Base-by-base conservation (phyloP, 2,113 vertebrate species). In the Tursiops truncatus region DNA sequence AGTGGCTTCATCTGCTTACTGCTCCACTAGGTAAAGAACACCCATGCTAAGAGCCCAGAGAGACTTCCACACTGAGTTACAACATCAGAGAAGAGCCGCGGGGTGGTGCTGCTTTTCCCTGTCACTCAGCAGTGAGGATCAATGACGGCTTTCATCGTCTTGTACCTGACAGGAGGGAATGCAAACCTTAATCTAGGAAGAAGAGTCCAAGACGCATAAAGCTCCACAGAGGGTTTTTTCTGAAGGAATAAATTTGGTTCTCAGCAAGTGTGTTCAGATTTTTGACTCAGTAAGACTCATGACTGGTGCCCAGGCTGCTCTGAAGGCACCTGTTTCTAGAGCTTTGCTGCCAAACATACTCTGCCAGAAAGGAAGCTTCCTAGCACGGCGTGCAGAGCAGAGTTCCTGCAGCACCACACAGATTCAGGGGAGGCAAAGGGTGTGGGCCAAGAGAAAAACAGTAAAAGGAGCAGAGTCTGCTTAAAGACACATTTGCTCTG, bases 141-240 rank as follows among this genome's bases (percentile, higher is more conserved):
- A 20, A n/a, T 11, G 68, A 38, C 4, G 41, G 76, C 67, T 95
- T 94, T 97, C 86, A 71, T 89, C 25, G 77, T 80, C 31, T 50
- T 92, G 86, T 41, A 86, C 94, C 31, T 65, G 14, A 97, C 70
- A 67, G 11, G 44, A 96, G 2, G 0, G 81, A 95, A 93, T 17
- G 95, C 87, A 95, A 84, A 90, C 85, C 92, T 94, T 91, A 77
- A 67, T 76, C 82, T 80, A 96, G 60, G 15, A 94, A 94, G 44
- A 96, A 20, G 44, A 50, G 74, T 96, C 77, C 96, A 95, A 97
- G 92, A 80, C 28, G 38, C 53, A 70, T 36, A 95, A 5, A 68
- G 81, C 74, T 97, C 60, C 85, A 93, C 82, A 79, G 77, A 90
- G 77, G 65, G 96, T 86, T 98, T 97, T 98, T 98, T 97, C 97